A percentile compares a stretch with the other conserved stretches of the same genome.
Conservation (phyloP, 1,140 invertebrate species). For the Cecropterus lyciades region DNA sequence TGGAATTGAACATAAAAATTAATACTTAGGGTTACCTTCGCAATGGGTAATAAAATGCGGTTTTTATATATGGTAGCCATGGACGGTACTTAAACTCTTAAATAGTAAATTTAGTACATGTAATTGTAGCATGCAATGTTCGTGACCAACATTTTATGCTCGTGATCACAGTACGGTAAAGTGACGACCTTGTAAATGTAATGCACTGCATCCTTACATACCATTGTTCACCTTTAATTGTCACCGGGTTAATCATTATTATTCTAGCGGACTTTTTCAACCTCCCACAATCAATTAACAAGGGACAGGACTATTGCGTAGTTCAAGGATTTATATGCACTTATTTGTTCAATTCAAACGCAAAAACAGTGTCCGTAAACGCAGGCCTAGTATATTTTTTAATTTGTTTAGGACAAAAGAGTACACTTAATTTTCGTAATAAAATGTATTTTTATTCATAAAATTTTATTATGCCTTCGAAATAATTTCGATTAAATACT, state of each 20-base stretch:
- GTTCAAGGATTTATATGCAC: not conserved
- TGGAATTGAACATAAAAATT: not conserved
- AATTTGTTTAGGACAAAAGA: too few species aligned
- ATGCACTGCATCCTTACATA: conserved; percentile 34
- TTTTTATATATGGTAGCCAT: conserved; percentile 5
- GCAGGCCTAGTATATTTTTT: too few species aligned
- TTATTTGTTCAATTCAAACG: too few species aligned
- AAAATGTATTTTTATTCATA: too few species aligned
- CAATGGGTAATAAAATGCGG: not conserved
- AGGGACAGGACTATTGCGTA: conserved; percentile 9
- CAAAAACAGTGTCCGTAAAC: too few species aligned
- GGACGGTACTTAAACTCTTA: conserved; percentile 2
- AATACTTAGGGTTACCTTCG: conserved; percentile 5
- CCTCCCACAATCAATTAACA: conserved; percentile 23
- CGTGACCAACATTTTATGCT: conserved; percentile 34
- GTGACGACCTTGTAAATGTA: conserved; percentile 41
- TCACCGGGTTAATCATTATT: conserved; percentile 21
- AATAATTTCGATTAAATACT: too few species aligned
- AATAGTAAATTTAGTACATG: conserved; percentile 15
- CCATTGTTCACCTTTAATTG: conserved; percentile 32
- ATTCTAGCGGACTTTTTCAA: conserved; percentile 10
- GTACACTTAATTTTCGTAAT: not conserved
- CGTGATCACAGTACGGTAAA: conserved; percentile 36
- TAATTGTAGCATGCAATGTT: conserved; percentile 26
- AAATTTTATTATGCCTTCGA: too few species aligned